Evolutionary conservation across 2,888 invertebrate species (phyloP).

Genomic region (Leptinotarsa juncta): DNA sequence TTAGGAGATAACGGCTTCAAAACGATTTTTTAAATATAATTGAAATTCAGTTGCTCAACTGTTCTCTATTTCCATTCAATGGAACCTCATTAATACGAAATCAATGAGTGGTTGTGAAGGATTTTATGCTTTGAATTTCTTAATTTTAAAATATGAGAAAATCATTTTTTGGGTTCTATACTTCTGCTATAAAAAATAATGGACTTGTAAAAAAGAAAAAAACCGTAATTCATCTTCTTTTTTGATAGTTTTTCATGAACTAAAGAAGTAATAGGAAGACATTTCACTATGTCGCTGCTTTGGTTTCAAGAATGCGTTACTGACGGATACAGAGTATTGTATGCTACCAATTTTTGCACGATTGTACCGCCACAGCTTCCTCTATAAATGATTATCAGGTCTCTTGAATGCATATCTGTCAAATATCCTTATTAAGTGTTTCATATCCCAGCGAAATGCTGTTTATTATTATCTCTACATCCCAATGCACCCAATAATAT

Average conservation of each 20-base stretch:
- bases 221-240: too few relatives aligned
- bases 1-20: constrained; percentile 6
- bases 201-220: too few relatives aligned
- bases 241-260: too few relatives aligned
- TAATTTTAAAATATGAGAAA: too few relatives aligned
- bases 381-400: constrained; percentile 17
- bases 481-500: constrained; percentile 38
- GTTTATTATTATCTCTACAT: constrained; percentile 32
- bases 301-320: too few relatives aligned
- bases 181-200: too few relatives aligned
- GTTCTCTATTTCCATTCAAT: not conserved
- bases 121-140: too few relatives aligned
- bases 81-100: too few relatives aligned
- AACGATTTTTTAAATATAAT: not conserved
- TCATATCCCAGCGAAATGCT: constrained; percentile 8
- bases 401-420: constrained; percentile 18
- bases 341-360: not conserved
- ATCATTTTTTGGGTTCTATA: too few relatives aligned
- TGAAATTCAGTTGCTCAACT: not conserved
- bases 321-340: not conserved
- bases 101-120: too few relatives aligned
- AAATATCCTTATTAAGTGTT: constrained; percentile 20
- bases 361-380: not conserved
- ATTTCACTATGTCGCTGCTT: too few relatives aligned
- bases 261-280: too few relatives aligned